Conservation (phyloP, 2,888 invertebrate species). For the Pachycephus smyrnensis region DNA sequence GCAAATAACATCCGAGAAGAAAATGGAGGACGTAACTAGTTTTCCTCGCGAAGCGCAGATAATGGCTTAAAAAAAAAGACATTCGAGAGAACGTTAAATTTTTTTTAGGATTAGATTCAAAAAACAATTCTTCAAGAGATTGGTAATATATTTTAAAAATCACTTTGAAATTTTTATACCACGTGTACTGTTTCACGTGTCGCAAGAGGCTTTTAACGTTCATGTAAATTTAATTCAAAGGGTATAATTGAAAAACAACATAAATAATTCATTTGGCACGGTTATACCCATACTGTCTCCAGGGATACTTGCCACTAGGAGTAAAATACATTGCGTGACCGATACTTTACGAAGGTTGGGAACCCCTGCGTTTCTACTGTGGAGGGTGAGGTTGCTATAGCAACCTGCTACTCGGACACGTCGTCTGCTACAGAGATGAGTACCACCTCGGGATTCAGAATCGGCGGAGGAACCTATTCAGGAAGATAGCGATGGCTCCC, state of each 20-base stretch:
- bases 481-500: not conserved
- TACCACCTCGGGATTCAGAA: conserved; percentile 24
- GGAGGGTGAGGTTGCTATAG: conserved; percentile 43
- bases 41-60: too few relatives aligned
- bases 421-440: conserved; percentile 34
- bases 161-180: not conserved
- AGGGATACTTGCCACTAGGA: not conserved
- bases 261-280: conserved; percentile 18
- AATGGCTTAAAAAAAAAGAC: too few relatives aligned
- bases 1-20: not conserved
- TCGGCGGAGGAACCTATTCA: conserved; percentile 3
- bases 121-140: too few relatives aligned
- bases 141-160: not conserved
- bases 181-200: not conserved
- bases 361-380: conserved; percentile 22
- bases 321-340: not conserved
- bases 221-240: conserved; percentile 13
- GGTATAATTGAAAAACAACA: conserved; percentile 19
- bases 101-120: too few relatives aligned
- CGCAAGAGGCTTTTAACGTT: not conserved
- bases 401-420: conserved; percentile 50
- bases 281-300: not conserved
- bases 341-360: conserved; percentile 24
- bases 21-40: not conserved
- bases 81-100: too few relatives aligned